phyloP scores from a whole-genome alignment of 2,888 invertebrate genomes.

The Drosophila nigricruria region DNA sequence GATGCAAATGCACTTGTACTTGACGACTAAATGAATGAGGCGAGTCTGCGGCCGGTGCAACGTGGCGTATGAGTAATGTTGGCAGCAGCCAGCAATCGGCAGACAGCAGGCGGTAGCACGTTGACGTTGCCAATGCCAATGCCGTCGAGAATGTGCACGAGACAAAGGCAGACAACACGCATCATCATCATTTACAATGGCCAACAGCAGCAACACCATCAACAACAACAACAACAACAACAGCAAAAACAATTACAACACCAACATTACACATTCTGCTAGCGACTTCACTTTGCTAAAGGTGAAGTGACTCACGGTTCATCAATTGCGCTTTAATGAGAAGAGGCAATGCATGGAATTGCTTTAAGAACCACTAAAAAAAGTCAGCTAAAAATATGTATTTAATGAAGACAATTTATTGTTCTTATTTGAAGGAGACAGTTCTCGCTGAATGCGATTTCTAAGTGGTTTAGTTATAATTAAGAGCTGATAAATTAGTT shows the following conservation, averaged over 20 bases:
- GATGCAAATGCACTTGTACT: slow-evolving; percentile 79
- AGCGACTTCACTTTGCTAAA: not conserved
- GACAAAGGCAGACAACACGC: slow-evolving; percentile 56
- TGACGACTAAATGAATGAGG: slow-evolving; percentile 77
- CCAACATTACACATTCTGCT: slow-evolving; percentile 17
- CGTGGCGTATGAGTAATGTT: slow-evolving; percentile 71
- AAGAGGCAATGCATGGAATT: not conserved
- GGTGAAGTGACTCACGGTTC: not conserved
- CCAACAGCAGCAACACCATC: slow-evolving; percentile 17
- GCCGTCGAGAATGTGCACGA: slow-evolving; percentile 20
- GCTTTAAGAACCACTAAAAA: not conserved
- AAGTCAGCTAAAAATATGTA: not conserved
- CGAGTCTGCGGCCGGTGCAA: slow-evolving; percentile 48
- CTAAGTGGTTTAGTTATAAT: not conserved
- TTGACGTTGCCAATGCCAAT: slow-evolving; percentile 37
- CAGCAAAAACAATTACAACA: slow-evolving; percentile 13
- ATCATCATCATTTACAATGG: slow-evolving; percentile 56
- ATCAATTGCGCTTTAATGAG: not conserved
- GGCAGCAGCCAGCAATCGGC: slow-evolving; percentile 20
- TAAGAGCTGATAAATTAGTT: not conserved
- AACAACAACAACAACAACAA: slow-evolving; percentile 8
- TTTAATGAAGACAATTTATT: not conserved
- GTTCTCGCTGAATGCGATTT: not conserved
- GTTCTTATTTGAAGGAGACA: not conserved
- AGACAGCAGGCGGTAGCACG: slow-evolving; percentile 12